Evolutionary conservation across 2,888 invertebrate species (phyloP), one percentile per base, ranked within the genome.

Genomic region (Synergus itoensis): DNA sequence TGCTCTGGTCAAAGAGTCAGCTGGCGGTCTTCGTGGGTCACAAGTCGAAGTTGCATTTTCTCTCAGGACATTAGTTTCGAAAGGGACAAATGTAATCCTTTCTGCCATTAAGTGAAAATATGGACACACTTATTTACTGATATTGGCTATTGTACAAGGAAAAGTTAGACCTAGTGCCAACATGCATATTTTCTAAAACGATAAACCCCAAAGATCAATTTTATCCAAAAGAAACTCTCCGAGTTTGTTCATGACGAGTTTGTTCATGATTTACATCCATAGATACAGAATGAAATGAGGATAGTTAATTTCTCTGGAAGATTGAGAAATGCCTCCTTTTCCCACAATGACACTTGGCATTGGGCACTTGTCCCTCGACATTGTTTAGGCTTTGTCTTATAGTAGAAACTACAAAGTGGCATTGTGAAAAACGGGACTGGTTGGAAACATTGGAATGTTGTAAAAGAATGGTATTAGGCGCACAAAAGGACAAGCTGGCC

Each of bases 381-480:
- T 48, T 73, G 48, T 40, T 53, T 53, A 21, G 4, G 21, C 18
- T 65, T 21, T 36, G 21, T 73, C 48, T 48, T 43, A 8, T 63
- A 43, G 9, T 65, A 36, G 16, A 45, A 14, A 28, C 43, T 48
- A 65, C 64, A 48, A 63, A 65, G 65, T 78, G 77, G 76, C 76
- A 77, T 73, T 83, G 81, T 81, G 82, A 81, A 84, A 84, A 87
- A 86, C 85, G 85, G 88, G 84, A 86, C 85, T 81, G 80, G 82
- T 78, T 80, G 76, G 85, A 69, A 82, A 80, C 75, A 77, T 77
- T 77, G 83, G 84, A 83, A 84, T 84, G 85, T 65, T 80, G 82
- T 80, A 76, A 85, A 88, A 85, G 85, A 86, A 86, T 85, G 67
- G 82, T 76, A 82, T 85, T 84, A 85, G 86, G 83, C 83, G 86